Evolutionary conservation across 92 coral and sea anemone species (phyloP).

Genomic region (Chrysogorgia sp.): DNA sequence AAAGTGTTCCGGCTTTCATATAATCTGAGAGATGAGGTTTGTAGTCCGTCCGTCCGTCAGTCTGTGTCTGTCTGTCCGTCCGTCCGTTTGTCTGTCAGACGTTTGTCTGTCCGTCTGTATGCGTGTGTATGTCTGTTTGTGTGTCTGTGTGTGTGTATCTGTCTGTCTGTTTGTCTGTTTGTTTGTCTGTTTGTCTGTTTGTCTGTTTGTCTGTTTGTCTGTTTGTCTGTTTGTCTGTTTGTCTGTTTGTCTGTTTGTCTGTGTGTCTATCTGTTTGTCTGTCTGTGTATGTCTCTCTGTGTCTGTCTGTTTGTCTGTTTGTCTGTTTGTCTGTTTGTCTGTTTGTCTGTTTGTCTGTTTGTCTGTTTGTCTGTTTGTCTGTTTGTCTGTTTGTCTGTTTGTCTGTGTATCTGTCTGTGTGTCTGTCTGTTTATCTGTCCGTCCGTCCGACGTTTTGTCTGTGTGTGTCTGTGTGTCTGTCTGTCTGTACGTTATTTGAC

Average conservation of each 20-base stretch:
- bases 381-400: background rate
- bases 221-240: background rate
- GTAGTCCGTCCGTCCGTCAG: background rate
- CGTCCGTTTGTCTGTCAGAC: no score
- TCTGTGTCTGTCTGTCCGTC: background rate
- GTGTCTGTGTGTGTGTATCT: background rate
- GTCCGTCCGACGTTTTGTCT: background rate
- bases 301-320: background rate
- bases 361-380: background rate
- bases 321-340: background rate
- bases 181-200: no score
- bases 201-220: no score
- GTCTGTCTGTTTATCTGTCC: background rate
- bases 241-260: background rate
- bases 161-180: background rate
- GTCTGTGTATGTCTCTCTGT: background rate
- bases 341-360: constrained; percentile 1
- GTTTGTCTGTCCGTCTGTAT: background rate
- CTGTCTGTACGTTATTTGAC: background rate
- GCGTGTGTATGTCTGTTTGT: background rate
- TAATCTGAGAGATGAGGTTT: constrained; percentile 92
- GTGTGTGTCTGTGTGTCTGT: background rate
- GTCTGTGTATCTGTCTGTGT: no score
- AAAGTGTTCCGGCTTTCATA: constrained; percentile 79
- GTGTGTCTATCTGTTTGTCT: background rate